phyloP scores from a whole-genome alignment of 2,113 vertebrate genomes.

The Hydropotes inermis region DNA sequence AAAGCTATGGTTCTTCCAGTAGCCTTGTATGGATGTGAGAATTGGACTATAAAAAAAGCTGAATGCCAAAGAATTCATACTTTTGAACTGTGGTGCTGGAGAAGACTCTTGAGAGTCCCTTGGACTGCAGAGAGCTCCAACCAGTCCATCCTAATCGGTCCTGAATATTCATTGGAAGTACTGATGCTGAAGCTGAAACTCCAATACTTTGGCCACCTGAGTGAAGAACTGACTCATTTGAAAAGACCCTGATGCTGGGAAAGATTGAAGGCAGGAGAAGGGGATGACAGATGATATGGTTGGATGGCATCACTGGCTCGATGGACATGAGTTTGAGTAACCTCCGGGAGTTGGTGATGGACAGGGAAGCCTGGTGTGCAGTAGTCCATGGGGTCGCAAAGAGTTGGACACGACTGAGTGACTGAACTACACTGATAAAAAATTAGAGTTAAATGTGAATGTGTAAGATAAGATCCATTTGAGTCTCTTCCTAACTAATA shows the following conservation, averaged over 20 bases:
- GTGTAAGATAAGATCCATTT: background rate
- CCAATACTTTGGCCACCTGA: background rate
- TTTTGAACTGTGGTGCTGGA: background rate
- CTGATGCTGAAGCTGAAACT: background rate
- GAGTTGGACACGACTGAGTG: background rate
- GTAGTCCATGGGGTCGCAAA: background rate
- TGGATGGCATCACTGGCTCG: rapidly evolving
- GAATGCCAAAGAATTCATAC: background rate
- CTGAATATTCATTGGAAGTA: background rate
- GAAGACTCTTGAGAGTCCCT: background rate
- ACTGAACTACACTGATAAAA: background rate
- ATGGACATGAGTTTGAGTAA: background rate
- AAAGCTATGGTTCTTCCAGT: background rate
- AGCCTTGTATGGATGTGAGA: background rate
- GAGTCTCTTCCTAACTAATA: background rate
- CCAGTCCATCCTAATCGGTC: background rate
- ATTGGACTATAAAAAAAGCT: background rate
- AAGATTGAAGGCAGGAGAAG: background rate
- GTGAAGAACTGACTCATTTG: rapidly evolving
- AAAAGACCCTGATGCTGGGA: background rate
- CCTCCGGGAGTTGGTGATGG: rapidly evolving
- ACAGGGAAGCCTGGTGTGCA: background rate
- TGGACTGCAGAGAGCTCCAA: background rate
- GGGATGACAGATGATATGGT: background rate
- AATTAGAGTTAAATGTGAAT: background rate